Base-by-base conservation (phyloP, 2,888 invertebrate genomes). In the Drosophila monieri region DNA sequence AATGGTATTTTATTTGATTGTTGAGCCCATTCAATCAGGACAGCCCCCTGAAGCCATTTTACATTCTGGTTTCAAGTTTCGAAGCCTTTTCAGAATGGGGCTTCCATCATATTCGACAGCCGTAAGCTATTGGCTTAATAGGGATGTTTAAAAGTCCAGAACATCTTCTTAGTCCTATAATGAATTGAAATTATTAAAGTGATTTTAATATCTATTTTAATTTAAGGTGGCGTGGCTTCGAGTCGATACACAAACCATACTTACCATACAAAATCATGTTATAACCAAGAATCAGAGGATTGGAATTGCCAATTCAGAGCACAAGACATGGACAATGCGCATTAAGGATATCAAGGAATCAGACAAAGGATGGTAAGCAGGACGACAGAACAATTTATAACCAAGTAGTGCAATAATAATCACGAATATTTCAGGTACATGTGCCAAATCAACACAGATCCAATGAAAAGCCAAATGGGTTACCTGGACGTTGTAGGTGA, bases 251-350 rank as follows among this genome's bases (percentile, higher is more conserved):
- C 97, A 97, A 90, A 97, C 97, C 0, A 96, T 97, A 81, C 93
- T 97, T 65, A 97, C 97, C 6, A 97, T 97, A 83, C 96, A 96
- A 60, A 95, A 94, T 78, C 96, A 97, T 92, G 96, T 97, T 78
- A 97, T 97, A 90, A 97, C 97, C 46, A 96, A 97, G 92, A 97
- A 97, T 92, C 96, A 97, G 91, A 94, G 97, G 68, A 95, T 97
- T 85, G 95, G 94, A 71, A 95, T 97, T 64, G 94, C 94, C 44
- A 95, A 94, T 91, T 95, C 95, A 37, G 96, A 97, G 89, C 94
- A 94, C 81, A 94, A 95, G 66, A 95, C 95, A 25, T 97, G 97
- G 97, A 94, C 94, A 74, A 94, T 97, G 77, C 95, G 95, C 76
- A 95, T 97, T 76, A 93, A 94, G 76, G 96, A 96, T 84, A 95